phyloP scores from a whole-genome alignment of 2,797 vertebrate genomes.

The Spea hammondii region DNA sequence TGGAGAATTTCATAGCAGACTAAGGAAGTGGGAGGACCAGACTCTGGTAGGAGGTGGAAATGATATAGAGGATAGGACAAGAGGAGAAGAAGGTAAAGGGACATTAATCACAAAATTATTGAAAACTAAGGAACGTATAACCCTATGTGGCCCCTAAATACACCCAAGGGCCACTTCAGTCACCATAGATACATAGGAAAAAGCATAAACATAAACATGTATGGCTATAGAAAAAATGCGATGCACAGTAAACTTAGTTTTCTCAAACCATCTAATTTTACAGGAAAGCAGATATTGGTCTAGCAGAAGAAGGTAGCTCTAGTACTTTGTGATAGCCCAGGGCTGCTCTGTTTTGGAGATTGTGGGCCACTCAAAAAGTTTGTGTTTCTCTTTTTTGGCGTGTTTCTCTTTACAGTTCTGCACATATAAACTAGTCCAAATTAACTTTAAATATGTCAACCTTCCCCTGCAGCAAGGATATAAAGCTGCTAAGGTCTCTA shows the following conservation, averaged over 20 bases:
- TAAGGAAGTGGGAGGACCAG: slow-evolving; percentile 72
- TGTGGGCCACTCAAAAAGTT: too few relatives aligned
- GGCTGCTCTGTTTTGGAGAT: too few relatives aligned
- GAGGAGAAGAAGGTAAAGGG: slow-evolving; percentile 10
- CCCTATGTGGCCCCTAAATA: slow-evolving; percentile 26
- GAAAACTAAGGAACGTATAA: slow-evolving; percentile 24
- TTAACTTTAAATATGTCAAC: too few relatives aligned
- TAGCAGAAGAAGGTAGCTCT: too few relatives aligned
- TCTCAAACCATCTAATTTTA: too few relatives aligned
- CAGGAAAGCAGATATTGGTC: too few relatives aligned
- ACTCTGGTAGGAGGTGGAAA: slow-evolving; percentile 44
- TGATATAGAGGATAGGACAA: slow-evolving; percentile 33
- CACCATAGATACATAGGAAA: not conserved
- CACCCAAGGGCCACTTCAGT: slow-evolving; percentile 31
- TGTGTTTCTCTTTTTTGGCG: too few relatives aligned
- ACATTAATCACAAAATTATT: slow-evolving; percentile 38
- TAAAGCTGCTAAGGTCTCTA: too few relatives aligned
- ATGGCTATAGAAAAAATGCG: not conserved
- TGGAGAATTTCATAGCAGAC: slow-evolving; percentile 54
- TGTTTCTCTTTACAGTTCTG: too few relatives aligned
- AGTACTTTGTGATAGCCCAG: too few relatives aligned
- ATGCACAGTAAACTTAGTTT: not conserved
- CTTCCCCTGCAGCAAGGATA: too few relatives aligned
- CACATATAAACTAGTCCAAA: too few relatives aligned
- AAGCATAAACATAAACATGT: not conserved